Conservation (phyloP, 1,140 invertebrate genomes). For the Meloidogyne floridensis region DNA sequence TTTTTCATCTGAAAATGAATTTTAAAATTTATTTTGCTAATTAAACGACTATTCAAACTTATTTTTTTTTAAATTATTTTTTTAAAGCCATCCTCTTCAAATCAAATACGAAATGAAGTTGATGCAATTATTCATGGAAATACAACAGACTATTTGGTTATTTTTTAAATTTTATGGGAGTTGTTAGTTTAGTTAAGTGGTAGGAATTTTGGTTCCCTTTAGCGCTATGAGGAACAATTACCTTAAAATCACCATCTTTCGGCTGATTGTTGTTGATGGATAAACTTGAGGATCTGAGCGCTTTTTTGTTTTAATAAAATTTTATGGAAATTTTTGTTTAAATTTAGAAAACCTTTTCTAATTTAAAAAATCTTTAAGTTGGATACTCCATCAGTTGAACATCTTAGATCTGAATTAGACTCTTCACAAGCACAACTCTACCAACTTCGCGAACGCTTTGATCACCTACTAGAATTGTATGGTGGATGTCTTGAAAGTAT, state of each 20-base stretch:
- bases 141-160: conserved; percentile 2
- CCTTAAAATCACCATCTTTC: background rate
- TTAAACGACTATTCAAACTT: too few species aligned
- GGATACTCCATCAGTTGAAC: conserved; percentile 16
- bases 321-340: background rate
- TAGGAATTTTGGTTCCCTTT: background rate
- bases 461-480: conserved; percentile 36
- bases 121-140: background rate
- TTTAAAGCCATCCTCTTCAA: background rate
- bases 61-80: background rate
- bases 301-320: background rate
- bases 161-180: background rate
- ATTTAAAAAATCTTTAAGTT: conserved; percentile 5
- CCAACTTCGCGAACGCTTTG: conserved; percentile 37
- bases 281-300: background rate
- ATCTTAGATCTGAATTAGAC: conserved; percentile 29
- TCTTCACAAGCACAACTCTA: conserved; percentile 32
- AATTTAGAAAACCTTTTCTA: background rate
- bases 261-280: background rate
- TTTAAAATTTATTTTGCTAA: too few species aligned
- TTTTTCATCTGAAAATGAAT: too few species aligned
- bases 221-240: background rate
- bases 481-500: conserved; percentile 42
- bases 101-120: background rate
- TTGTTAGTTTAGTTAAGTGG: background rate